phyloP scores from a whole-genome alignment of 2,113 vertebrate genomes.

The Cavia aperea region DNA sequence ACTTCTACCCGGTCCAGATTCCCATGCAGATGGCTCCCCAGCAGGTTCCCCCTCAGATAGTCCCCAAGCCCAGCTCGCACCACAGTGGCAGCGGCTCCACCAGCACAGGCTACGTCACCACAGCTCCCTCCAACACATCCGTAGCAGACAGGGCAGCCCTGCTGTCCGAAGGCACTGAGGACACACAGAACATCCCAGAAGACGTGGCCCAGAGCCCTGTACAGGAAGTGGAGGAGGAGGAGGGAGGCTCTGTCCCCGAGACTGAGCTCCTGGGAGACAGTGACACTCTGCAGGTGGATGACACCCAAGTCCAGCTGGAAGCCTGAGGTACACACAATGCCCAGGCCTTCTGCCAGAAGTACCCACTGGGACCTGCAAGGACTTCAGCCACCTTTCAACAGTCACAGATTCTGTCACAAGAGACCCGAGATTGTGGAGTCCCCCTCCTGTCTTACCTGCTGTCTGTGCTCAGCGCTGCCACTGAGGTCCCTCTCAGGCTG shows the following conservation, averaged over 20 bases:
- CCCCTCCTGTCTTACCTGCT: conserved; percentile 35
- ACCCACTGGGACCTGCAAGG: neutral
- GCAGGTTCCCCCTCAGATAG: conserved; percentile 86
- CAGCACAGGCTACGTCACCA: conserved; percentile 95
- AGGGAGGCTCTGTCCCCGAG: conserved; percentile 85
- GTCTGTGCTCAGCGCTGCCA: conserved; percentile 70
- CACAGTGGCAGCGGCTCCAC: conserved; percentile 97
- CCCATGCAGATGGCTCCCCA: conserved; percentile 91
- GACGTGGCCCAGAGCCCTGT: conserved; percentile 78
- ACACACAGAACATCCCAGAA: conserved; percentile 75
- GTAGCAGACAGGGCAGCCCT: conserved; percentile 85
- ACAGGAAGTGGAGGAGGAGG: conserved; percentile 82
- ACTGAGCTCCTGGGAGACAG: conserved; percentile 90
- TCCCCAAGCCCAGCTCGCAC: conserved; percentile 89
- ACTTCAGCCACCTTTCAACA: neutral
- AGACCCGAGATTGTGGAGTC: conserved; percentile 32
- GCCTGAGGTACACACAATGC: conserved; percentile 70
- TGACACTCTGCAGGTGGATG: conserved; percentile 83
- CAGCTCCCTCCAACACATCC: conserved; percentile 86
- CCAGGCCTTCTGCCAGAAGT: neutral
- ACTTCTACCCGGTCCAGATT: conserved; percentile 97
- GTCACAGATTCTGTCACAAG: conserved; percentile 32
- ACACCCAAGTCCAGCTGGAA: conserved; percentile 81
- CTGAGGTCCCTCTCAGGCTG: conserved; percentile 64
- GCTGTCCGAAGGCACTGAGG: conserved; percentile 79